A percentile compares a stretch with the other conserved stretches of the same genome.
These are phyloP conservation scores for Scomber scombrus DNA, from an alignment of 2,113 vertebrate genomes.

Conservation along the genomic window DNA sequence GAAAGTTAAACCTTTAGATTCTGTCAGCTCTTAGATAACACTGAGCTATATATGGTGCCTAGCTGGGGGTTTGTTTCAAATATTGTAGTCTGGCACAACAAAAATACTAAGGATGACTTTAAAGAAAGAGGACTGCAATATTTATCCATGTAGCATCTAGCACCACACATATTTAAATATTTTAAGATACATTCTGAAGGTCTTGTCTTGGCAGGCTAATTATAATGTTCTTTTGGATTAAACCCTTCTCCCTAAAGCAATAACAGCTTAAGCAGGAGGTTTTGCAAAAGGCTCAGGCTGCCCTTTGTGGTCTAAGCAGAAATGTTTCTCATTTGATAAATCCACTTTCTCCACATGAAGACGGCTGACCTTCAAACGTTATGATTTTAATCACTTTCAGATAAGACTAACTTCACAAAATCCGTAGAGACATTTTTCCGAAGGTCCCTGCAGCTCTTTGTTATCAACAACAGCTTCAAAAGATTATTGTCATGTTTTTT, in stretches of 20 bases:
- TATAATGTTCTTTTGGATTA: constrained; percentile 41
- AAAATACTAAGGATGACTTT: not conserved
- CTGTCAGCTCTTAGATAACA: not conserved
- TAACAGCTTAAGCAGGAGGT: constrained; percentile 17
- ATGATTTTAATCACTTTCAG: constrained; percentile 25
- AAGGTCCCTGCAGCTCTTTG: not conserved
- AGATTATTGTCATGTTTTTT: not conserved
- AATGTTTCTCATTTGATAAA: constrained; percentile 44
- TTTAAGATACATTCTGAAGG: constrained; percentile 10
- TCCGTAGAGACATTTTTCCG: not conserved
- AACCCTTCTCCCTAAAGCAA: constrained; percentile 17
- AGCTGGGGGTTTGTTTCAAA: not conserved
- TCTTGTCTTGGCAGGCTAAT: constrained; percentile 13
- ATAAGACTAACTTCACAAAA: constrained; percentile 5
- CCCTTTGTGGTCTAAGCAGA: constrained; percentile 1
- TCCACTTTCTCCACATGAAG: not conserved
- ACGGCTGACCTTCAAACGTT: constrained; percentile 33
- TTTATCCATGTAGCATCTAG: not conserved
- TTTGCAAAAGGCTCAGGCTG: constrained; percentile 6
- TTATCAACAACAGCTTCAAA: constrained; percentile 19
- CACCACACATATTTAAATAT: constrained; percentile 1
- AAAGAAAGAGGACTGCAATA: not conserved
- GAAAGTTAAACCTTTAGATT: constrained; percentile 14
- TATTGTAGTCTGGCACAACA: not conserved
- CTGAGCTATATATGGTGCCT: not conserved